These are phyloP conservation scores for Bradypodion pumilum DNA, from an alignment of 2,797 vertebrate species.

Conservation along the genomic window DNA sequence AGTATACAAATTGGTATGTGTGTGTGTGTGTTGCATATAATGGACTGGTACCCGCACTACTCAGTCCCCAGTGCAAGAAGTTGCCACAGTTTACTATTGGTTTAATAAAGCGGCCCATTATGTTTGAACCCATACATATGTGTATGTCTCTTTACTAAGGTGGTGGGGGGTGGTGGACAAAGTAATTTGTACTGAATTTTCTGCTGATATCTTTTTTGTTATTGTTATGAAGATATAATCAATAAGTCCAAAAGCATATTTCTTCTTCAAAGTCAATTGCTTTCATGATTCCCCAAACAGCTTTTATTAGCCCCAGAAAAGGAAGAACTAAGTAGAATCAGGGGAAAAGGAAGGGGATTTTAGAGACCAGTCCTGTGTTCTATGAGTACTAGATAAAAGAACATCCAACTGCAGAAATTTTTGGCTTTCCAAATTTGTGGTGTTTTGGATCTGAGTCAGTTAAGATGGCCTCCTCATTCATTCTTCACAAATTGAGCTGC, in stretches of 20 bases:
- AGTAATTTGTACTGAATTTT: constrained; percentile 67
- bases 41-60: too few relatives aligned
- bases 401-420: background rate
- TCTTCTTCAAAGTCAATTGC: background rate
- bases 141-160: too few relatives aligned
- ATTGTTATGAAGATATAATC: constrained; percentile 39
- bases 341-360: background rate
- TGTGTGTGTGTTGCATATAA: too few relatives aligned
- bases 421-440: background rate
- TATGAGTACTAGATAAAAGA: background rate
- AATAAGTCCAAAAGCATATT: background rate
- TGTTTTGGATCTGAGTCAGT: background rate
- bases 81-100: too few relatives aligned
- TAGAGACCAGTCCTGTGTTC: too few relatives aligned
- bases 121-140: too few relatives aligned
- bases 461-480: background rate
- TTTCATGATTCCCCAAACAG: background rate
- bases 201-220: constrained; percentile 60
- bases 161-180: too few relatives aligned
- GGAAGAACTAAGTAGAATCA: background rate
- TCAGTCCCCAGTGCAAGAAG: too few relatives aligned
- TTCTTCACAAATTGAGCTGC: background rate
- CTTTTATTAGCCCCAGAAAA: background rate
- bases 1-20: too few relatives aligned
- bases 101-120: too few relatives aligned